Percentiles rank a stretch among this genome's conserved stretches.
phyloP scores from a whole-genome alignment of 2,888 invertebrate species.

The Orthosia cruda region DNA sequence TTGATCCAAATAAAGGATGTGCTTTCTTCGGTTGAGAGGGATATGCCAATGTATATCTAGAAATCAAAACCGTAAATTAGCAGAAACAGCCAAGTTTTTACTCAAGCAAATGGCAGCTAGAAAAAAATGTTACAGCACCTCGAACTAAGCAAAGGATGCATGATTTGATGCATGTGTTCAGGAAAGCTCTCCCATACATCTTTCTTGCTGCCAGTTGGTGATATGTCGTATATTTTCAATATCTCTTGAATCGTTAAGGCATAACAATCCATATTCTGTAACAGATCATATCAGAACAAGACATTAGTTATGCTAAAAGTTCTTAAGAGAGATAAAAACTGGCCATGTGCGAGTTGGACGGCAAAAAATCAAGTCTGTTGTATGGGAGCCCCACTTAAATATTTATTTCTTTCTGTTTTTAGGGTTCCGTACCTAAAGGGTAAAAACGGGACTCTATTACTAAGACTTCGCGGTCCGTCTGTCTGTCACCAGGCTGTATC shows the following conservation, averaged over 20 bases:
- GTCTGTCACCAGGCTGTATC: no score
- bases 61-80: neutral
- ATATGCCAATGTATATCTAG: constrained; percentile 88
- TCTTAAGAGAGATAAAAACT: neutral
- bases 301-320: neutral
- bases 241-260: constrained; percentile 96
- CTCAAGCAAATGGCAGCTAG: no score
- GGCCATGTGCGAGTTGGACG: no score
- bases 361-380: no score
- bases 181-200: constrained; percentile 94
- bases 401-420: no score
- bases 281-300: neutral
- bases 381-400: no score
- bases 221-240: constrained; percentile 94
- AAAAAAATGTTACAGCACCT: constrained; percentile 77
- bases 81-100: no score
- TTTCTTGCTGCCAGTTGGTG: constrained; percentile 92
- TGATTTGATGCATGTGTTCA: constrained; percentile 94
- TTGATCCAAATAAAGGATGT: constrained; percentile 93
- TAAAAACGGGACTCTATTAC: no score
- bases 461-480: no score
- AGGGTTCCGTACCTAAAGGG: no score
- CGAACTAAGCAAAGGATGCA: constrained; percentile 94
- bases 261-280: constrained; percentile 94
- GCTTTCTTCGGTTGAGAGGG: constrained; percentile 87